Evolutionary conservation across 2,888 invertebrate species (phyloP).

Genomic region (Epinotia brunnichana): DNA sequence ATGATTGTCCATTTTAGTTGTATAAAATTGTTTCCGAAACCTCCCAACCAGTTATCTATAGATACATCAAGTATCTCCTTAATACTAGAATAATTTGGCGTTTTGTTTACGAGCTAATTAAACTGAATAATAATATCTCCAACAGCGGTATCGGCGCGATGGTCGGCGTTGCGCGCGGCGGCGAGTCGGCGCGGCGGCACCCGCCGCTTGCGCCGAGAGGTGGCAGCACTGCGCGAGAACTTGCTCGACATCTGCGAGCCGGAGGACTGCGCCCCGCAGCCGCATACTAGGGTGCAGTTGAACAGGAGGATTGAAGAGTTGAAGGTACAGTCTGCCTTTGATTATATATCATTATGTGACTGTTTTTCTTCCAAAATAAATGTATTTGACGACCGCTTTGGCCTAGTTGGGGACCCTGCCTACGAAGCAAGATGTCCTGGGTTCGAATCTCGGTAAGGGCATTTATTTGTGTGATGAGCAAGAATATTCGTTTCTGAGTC

Average conservation of each 20-base stretch:
- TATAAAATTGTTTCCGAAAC: too few species aligned
- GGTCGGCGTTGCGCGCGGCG: conserved; percentile 77
- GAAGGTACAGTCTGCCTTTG: conserved; percentile 59
- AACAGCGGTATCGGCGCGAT: conserved; percentile 77
- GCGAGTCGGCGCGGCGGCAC: conserved; percentile 77
- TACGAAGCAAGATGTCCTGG: too few species aligned
- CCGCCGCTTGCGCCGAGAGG: conserved; percentile 84
- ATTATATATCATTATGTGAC: too few species aligned
- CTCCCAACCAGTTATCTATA: too few species aligned
- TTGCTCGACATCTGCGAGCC: conserved; percentile 85
- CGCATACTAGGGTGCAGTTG: conserved; percentile 77
- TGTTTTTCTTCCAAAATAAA: too few species aligned
- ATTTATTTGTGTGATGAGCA: too few species aligned
- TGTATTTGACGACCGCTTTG: too few species aligned
- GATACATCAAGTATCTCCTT: too few species aligned
- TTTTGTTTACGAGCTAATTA: background rate
- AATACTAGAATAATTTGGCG: background rate
- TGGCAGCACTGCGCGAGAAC: conserved; percentile 83
- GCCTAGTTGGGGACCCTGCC: too few species aligned
- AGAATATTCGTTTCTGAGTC: too few species aligned
- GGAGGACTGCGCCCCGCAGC: conserved; percentile 83
- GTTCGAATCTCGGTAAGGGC: too few species aligned
- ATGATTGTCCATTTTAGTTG: too few species aligned
- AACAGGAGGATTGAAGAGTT: conserved; percentile 77
- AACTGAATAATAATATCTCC: conserved; percentile 48